A percentile compares a stretch with the other conserved stretches of the same genome.
These are phyloP conservation scores for Eristalis pertinax DNA, from an alignment of 2,888 invertebrate species.

Conservation along the genomic window DNA sequence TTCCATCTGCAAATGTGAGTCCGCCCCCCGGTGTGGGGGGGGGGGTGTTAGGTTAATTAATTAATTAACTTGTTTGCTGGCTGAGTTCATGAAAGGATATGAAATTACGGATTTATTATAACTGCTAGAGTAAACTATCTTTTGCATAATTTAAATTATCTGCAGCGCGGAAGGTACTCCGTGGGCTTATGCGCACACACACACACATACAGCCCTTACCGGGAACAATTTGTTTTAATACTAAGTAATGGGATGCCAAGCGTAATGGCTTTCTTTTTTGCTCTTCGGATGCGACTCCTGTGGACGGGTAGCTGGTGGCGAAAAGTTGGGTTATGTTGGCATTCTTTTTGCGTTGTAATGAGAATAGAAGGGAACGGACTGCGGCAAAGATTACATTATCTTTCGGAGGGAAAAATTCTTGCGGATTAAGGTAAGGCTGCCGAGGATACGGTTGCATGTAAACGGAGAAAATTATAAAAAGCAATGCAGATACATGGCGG, in stretches of 20 bases:
- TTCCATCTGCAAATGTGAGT: conserved; percentile 7
- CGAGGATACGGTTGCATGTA: neutral
- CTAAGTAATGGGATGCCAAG: conserved; percentile 6
- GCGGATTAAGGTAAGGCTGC: neutral
- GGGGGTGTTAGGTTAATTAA: conserved; percentile 7
- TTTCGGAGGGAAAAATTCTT: neutral
- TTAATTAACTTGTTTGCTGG: conserved; percentile 28
- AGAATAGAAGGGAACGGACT: neutral
- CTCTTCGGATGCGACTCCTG: neutral
- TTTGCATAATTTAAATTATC: conserved; percentile 19
- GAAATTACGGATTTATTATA: neutral
- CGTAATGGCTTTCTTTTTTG: neutral
- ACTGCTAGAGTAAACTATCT: conserved; percentile 1
- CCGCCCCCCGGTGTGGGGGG: neutral
- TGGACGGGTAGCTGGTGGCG: neutral
- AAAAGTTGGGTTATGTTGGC: neutral
- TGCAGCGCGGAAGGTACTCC: neutral
- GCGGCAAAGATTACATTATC: too few relatives aligned
- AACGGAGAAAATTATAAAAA: neutral
- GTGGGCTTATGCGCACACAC: neutral
- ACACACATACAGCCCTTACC: neutral
- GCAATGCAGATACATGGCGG: neutral
- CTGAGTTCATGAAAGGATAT: neutral
- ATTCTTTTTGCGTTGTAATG: neutral
- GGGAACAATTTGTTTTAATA: conserved; percentile 9